Conservation (phyloP, 64 coral and sea anemone species). For the Stichodactyla helianthus region DNA sequence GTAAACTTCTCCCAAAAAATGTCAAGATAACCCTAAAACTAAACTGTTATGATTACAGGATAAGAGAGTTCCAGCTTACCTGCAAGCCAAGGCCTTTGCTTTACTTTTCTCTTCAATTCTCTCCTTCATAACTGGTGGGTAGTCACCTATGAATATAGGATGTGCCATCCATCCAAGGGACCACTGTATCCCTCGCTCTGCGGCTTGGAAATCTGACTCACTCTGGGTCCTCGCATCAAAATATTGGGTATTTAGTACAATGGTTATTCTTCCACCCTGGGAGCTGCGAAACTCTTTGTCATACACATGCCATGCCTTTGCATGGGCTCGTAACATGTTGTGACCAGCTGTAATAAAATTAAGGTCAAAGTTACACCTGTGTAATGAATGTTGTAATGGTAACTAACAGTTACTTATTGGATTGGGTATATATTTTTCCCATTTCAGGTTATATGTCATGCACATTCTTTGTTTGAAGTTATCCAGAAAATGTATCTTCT, state of each 20-base stretch:
- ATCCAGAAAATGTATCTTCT: too few species aligned
- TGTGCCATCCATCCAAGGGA: constrained; percentile 86
- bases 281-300: constrained; percentile 69
- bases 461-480: too few species aligned
- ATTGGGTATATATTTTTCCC: too few species aligned
- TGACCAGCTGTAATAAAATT: too few species aligned
- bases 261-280: constrained; percentile 72
- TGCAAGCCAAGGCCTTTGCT: constrained; percentile 37
- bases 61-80: constrained; percentile 1
- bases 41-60: too few species aligned
- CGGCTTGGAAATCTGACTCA: constrained; percentile 46
- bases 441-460: too few species aligned
- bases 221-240: constrained; percentile 65
- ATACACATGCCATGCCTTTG: constrained; percentile 90
- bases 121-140: constrained; percentile 75
- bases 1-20: too few species aligned
- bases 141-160: constrained; percentile 77
- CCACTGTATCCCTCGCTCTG: constrained; percentile 88
- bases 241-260: constrained; percentile 85
- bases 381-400: too few species aligned
- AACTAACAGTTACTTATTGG: too few species aligned
- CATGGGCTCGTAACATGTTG: constrained; percentile 81
- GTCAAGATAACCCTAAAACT: too few species aligned
- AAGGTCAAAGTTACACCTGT: too few species aligned
- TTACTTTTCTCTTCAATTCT: constrained; percentile 44